Evolutionary conservation across 2,888 invertebrate species (phyloP).

Genomic region (Andrena bucephala): DNA sequence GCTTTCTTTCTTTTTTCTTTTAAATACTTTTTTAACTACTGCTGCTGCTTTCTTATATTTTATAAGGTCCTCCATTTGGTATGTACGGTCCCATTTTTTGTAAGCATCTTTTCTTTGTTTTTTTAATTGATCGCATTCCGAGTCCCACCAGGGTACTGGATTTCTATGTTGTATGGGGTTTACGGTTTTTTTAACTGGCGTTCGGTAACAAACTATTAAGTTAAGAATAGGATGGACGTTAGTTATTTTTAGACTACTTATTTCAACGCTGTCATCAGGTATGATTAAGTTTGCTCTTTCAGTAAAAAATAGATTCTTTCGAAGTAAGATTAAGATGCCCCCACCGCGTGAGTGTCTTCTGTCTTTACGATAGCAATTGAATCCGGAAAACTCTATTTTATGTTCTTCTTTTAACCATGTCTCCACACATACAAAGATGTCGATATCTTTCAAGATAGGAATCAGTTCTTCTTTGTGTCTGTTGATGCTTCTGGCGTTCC

Average conservation of each 20-base stretch:
- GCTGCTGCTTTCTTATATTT: not conserved
- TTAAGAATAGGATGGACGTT: not conserved
- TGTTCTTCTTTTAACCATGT: not conserved
- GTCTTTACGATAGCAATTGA: not conserved
- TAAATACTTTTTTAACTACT: not conserved
- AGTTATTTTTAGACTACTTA: not conserved
- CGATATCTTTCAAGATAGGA: not conserved
- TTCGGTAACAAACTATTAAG: not conserved
- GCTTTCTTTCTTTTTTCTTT: slow-evolving; percentile 2
- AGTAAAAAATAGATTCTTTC: not conserved
- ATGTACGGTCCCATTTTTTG: not conserved
- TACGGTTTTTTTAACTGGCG: not conserved
- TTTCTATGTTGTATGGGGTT: not conserved
- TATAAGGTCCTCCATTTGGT: not conserved
- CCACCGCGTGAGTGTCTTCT: not conserved
- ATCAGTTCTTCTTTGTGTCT: not conserved
- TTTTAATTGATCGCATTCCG: not conserved
- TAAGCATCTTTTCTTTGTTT: not conserved
- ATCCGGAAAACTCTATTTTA: not conserved
- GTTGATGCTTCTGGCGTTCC: not conserved
- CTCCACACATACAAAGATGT: not conserved
- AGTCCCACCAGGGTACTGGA: not conserved
- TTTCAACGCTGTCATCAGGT: not conserved
- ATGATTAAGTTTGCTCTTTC: not conserved
- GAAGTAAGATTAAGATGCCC: not conserved